Base-by-base conservation (phyloP, 1,140 invertebrate genomes). In the Papilio aristodemus region DNA sequence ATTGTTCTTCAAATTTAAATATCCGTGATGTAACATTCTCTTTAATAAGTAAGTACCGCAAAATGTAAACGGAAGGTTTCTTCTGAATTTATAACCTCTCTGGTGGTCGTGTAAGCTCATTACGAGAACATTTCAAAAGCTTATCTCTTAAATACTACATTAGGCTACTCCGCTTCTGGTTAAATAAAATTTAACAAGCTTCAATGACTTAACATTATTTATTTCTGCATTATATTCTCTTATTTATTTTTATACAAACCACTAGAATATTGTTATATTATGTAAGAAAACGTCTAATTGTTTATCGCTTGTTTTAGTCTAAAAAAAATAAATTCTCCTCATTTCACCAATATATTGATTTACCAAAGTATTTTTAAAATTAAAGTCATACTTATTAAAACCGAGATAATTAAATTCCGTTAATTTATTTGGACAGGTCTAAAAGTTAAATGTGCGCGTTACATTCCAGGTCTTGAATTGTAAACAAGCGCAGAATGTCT, bases 61-160 rank as follows among this genome's bases (percentile, higher is more conserved):
- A 43, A 63, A 63, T 38, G 19, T 63, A 63, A 63, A 10, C 60
- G 60, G 60, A 43, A 63, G 60, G 60, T 27, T 41, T 41, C 60
- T 63, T 43, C 38, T 63, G 38, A 63, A 63, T 63, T 63, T 63
- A 63, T 63, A 43, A 63, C 37, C 60, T 19, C 37, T 63, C 19
- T 43, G 37, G 60, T 25, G 60, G 60, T 63, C 46, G 43, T 68
- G 67, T 67, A 63, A 68, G 70, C 70, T 71, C 70, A 71, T 71
- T 71, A 71, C 70, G 58, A 36, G 50, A 63, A 59, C 67, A 64
- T 71, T 71, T 71, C 58, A 59, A 67, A n/a, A 66, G 59, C 68
- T 70, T 60, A 60, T 60, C 58, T 60, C 58, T 63, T 63, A 63
- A 63, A 63, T 63, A 63, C 38, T 43, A 39, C 38, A 63, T 63